A percentile compares a stretch with the other conserved stretches of the same genome.
phyloP scores from a whole-genome alignment of 92 coral and sea anemone genomes.

The Porites rus region DNA sequence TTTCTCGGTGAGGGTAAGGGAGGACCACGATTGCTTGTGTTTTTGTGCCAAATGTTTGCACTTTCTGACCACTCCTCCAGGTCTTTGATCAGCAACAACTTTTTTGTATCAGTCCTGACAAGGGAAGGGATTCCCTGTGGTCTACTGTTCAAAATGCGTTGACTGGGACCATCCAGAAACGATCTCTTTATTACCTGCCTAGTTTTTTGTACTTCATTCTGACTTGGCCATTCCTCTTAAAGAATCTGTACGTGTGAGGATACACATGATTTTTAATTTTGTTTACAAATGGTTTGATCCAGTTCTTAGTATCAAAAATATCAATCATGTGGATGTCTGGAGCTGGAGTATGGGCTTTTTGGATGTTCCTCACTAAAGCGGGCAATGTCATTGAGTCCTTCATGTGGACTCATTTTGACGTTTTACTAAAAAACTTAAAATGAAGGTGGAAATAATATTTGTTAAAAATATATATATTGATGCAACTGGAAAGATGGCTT shows the following conservation, averaged over 20 bases:
- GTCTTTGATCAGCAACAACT: neutral
- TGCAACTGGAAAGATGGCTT: too few relatives aligned
- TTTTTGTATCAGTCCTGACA: neutral
- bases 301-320: slow-evolving; percentile 1
- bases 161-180: slow-evolving; percentile 13
- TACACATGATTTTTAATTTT: slow-evolving; percentile 29
- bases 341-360: slow-evolving; percentile 29
- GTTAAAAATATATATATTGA: too few relatives aligned
- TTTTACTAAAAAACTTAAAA: slow-evolving; percentile 34
- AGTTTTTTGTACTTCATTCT: slow-evolving; percentile 16
- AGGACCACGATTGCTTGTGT: neutral
- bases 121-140: slow-evolving; percentile 2
- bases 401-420: slow-evolving; percentile 1
- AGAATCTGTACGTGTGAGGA: slow-evolving; percentile 1
- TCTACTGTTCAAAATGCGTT: neutral
- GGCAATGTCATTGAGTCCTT: slow-evolving; percentile 24
- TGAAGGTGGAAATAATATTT: too few relatives aligned
- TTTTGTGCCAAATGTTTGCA: neutral
- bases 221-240: slow-evolving; percentile 1
- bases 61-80: neutral
- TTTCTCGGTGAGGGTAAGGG: neutral
- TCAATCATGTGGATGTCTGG: slow-evolving; percentile 34
- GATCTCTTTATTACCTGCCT: slow-evolving; percentile 20
- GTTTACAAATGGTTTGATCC: slow-evolving; percentile 17
- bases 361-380: slow-evolving; percentile 3